Conservation (phyloP, 2,888 invertebrate species). For the Chorisops tibialis region DNA sequence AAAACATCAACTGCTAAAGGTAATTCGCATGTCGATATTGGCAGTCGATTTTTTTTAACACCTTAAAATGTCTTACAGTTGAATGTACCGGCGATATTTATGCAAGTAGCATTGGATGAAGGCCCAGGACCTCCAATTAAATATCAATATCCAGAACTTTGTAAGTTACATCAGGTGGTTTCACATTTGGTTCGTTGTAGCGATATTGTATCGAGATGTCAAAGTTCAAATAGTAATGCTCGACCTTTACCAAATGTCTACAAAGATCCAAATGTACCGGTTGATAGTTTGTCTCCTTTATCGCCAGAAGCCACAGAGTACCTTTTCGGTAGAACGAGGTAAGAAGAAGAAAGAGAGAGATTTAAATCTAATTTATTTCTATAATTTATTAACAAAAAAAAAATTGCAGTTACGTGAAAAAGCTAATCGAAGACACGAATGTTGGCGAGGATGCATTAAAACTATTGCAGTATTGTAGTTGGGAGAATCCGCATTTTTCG, state of each 20-base stretch:
- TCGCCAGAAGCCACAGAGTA: slow-evolving; percentile 75
- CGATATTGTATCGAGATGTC: slow-evolving; percentile 72
- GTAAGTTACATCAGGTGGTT: slow-evolving; percentile 89
- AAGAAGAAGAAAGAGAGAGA: slow-evolving; percentile 36
- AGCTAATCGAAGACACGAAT: slow-evolving; percentile 91
- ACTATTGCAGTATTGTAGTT: slow-evolving; percentile 88
- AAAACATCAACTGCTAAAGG: slow-evolving; percentile 72
- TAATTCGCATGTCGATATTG: slow-evolving; percentile 50
- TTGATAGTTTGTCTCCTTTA: slow-evolving; percentile 62
- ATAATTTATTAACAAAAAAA: no score
- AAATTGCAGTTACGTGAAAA: slow-evolving; percentile 76
- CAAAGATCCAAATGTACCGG: slow-evolving; percentile 61
- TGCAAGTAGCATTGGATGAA: slow-evolving; percentile 89
- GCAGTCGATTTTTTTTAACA: neutral
- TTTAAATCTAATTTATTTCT: neutral
- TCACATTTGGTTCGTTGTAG: slow-evolving; percentile 88
- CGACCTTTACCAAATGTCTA: slow-evolving; percentile 69
- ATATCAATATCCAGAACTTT: slow-evolving; percentile 92
- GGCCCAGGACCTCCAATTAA: slow-evolving; percentile 90
- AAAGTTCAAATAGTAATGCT: slow-evolving; percentile 56
- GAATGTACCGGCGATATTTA: slow-evolving; percentile 85
- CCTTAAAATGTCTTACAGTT: slow-evolving; percentile 55
- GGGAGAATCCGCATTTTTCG: slow-evolving; percentile 96
- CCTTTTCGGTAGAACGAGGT: slow-evolving; percentile 78
- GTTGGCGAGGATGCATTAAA: slow-evolving; percentile 87